Evolutionary conservation across 2,797 vertebrate genomes (phyloP), one percentile per base, ranked within the genome.

Genomic region (Catostomus latipinnis): DNA sequence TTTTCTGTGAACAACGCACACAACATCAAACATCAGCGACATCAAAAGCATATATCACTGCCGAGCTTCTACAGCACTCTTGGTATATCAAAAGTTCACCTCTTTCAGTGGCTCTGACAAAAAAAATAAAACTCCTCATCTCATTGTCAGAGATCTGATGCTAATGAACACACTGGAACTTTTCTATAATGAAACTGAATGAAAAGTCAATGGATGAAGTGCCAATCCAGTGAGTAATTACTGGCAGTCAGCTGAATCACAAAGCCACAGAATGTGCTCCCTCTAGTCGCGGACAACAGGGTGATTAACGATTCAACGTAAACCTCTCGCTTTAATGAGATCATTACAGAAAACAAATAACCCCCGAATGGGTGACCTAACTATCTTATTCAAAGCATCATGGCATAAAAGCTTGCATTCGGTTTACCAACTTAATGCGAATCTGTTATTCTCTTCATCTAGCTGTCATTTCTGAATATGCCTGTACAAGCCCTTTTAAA

Each of bases 211-310:
- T 68, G 82, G 83, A 87, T 84, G 68, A 85, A 88, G 83, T 80
- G 88, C 75, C 76, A 66, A 82, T 87, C 81, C 84, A 78, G 84
- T 87, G 87, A 89, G 87, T 83, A 87, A 89, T 89, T 87, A 85
- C 74, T 48, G 75, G 60, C 56, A 78, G 76, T 84, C 76, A 82
- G 63, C 81, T 78, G 71, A 88, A 86, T 81, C 81, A 78, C 81
- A 57, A 79, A 84, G 80, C 84, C 67, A 49, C 48, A 69, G 72
- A 82, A 72, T 66, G 43, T 71, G 69, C 82, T 78, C 80, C 16
- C 80, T 75, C 68, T 77, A 67, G 80, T 86, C 56, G 75, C 75
- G 71, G 85, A 74, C 78, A 50, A 58, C 72, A 54, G 45, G 60
- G 73, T 84, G 85, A 86, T 90, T 89, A 91, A 90, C 82, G 80